These are phyloP conservation scores for Eumeta japonica DNA, from an alignment of 1,140 invertebrate genomes.

Conservation along the genomic window DNA sequence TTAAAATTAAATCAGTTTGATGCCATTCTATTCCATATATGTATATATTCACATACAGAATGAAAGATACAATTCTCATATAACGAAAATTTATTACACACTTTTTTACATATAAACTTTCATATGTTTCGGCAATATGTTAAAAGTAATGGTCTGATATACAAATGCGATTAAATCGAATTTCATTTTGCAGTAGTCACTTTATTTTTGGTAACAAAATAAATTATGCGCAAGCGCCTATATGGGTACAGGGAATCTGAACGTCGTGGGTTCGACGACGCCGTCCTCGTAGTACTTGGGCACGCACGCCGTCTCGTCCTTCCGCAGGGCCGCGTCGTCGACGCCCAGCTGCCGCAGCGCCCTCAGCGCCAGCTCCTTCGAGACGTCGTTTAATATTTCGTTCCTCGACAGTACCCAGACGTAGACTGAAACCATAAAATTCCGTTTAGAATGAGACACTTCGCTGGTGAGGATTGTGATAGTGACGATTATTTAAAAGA, in stretches of 20 bases:
- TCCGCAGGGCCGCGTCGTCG: constrained; percentile 17
- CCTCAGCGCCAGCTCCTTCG: constrained; percentile 32
- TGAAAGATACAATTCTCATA: no score
- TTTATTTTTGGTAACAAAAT: no score
- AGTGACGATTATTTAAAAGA: background rate
- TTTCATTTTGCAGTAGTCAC: no score
- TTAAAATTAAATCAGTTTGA: no score
- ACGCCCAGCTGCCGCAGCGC: constrained; percentile 27
- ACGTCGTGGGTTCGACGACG: constrained; percentile 29
- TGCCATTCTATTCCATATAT: no score
- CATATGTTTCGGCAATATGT: no score
- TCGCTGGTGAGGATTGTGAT: background rate
- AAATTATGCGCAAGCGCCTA: no score
- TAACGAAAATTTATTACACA: no score
- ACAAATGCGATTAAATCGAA: background rate
- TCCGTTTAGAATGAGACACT: background rate
- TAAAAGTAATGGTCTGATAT: no score
- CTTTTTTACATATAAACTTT: no score
- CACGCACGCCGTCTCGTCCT: constrained; percentile 28
- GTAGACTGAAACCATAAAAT: constrained; percentile 31
- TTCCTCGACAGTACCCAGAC: constrained; percentile 44
- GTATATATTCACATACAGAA: no score
- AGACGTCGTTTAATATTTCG: constrained; percentile 33
- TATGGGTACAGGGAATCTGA: constrained; percentile 37
- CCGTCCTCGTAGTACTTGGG: constrained; percentile 39